These are phyloP conservation scores for Bradypodion pumilum DNA, from an alignment of 2,797 vertebrate species.

Conservation along the genomic window DNA sequence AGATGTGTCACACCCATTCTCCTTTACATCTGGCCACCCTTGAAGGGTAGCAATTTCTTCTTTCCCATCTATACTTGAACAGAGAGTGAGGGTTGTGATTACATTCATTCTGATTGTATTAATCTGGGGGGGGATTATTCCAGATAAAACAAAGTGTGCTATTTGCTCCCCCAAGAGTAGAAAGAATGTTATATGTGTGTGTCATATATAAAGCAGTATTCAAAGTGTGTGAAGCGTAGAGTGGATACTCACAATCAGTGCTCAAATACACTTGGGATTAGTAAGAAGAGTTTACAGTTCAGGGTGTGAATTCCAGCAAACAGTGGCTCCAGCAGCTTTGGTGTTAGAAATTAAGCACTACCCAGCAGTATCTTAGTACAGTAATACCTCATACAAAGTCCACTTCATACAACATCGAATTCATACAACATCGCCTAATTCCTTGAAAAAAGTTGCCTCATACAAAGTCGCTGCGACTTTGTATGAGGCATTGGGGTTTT, in stretches of 20 bases:
- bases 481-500: too few species aligned
- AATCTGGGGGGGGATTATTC: not conserved
- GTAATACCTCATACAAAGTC: too few species aligned
- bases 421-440: too few species aligned
- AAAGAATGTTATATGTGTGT: not conserved
- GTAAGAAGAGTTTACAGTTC: not conserved
- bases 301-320: not conserved
- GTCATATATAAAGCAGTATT: not conserved
- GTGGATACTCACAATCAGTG: too few species aligned
- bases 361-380: not conserved
- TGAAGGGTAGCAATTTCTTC: not conserved
- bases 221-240: not conserved
- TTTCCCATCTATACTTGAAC: not conserved
- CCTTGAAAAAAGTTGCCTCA: too few species aligned
- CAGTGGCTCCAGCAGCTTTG: not conserved
- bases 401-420: too few species aligned
- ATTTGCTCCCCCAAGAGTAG: not conserved
- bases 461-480: too few species aligned
- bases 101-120: not conserved
- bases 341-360: conserved; percentile 1
- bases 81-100: not conserved
- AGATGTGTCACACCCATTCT: not conserved
- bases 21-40: too few species aligned
- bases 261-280: conserved; percentile 4
- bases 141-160: not conserved